Evolutionary conservation across 2,113 vertebrate genomes (phyloP).

Genomic region (Falco punctatus): DNA sequence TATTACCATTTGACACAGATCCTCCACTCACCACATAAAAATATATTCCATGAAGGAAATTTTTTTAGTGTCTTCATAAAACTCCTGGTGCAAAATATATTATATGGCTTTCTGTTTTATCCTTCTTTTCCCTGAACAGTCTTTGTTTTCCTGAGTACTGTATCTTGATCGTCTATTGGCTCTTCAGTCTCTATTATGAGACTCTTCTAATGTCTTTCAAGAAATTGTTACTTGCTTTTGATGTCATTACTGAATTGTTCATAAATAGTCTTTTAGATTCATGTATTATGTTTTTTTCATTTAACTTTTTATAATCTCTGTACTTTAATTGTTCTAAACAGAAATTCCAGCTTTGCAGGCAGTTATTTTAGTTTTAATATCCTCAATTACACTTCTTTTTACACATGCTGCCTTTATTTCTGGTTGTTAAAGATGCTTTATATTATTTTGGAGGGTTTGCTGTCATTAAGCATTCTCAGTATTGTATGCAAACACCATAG

Average conservation of each 20-base stretch:
- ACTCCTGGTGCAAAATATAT: neutral
- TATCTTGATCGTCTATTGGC: neutral
- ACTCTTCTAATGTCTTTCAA: neutral
- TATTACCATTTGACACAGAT: neutral
- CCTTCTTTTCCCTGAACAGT: neutral
- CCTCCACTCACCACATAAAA: neutral
- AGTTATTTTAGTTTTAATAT: neutral
- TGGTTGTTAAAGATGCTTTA: neutral
- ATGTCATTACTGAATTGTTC: neutral
- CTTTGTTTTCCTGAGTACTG: neutral
- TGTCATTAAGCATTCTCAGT: neutral
- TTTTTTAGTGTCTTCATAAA: neutral
- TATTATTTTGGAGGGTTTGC: neutral
- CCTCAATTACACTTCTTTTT: neutral
- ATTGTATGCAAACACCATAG: neutral
- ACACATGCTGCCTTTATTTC: neutral
- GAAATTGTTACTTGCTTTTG: neutral
- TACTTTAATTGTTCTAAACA: neutral
- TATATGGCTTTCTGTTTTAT: neutral
- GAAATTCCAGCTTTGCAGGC: neutral
- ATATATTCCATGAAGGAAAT: neutral
- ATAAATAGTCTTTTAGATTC: neutral
- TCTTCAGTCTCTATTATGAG: neutral
- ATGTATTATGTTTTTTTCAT: neutral
- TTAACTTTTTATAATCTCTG: neutral